Base-by-base conservation (phyloP, 2,113 vertebrate genomes). In the Catagonus wagneri region DNA sequence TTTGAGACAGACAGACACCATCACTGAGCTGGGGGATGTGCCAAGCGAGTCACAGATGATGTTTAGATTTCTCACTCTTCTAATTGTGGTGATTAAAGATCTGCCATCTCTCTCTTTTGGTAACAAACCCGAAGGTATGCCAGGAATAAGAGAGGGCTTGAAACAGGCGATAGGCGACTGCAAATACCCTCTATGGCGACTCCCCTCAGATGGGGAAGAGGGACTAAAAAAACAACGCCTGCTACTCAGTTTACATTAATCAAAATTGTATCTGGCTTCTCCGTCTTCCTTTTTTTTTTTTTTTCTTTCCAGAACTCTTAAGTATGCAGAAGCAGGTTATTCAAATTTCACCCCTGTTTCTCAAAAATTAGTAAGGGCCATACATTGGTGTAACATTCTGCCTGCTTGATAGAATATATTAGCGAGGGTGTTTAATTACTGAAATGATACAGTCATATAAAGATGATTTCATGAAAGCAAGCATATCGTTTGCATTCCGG, bases 381-480 rank as follows among this genome's bases (percentile, higher is more conserved):
- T 85, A 78, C 86, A 96, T 97, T 97, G 96, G 93, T 89, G 50
- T 91, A 97, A 95, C 94, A 95, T 96, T 97, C 96, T 98, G 89
- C 88, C 96, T n/a, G 3, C 80, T 98, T 95, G 84, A 79, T 93
- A 93, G 96, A 66, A 23, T 54, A 56, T 96, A 94, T 97, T 97
- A 98, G 96, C 94, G 97, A 98, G 96, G 96, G 94, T 97, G n/a
- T 98, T 98, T 98, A 98, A 98, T 98, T 98, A 98, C 96, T 95
- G 87, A 97, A 98, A 98, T 98, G 96, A 98, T 94, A 97, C 94
- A 90, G 96, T 97, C 97, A 84, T 97, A 85, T 94, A 97, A 96
- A 97, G 96, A 98, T 96, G 88, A 98, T 98, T 96, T 98, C 97
- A 97, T 97, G 94, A 97, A 98, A 97, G 96, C 95, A 95, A 97